Evolutionary conservation across 2,888 invertebrate genomes (phyloP).

Genomic region (Acanthacorydalis orientalis): DNA sequence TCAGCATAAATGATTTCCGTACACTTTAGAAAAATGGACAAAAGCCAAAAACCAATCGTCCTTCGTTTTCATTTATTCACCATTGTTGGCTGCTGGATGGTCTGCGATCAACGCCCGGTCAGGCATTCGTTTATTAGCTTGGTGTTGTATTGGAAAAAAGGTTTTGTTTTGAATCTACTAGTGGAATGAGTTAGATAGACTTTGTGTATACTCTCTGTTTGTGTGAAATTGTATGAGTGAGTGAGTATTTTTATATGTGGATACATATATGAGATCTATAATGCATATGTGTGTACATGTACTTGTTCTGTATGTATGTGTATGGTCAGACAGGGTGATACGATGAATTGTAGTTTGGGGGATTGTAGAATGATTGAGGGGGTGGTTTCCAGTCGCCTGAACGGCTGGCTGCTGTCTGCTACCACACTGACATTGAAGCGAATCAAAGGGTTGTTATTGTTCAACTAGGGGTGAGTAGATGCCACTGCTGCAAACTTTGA

Average conservation of each 20-base stretch:
- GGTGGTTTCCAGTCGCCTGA: neutral
- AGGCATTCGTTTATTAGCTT: slow-evolving; percentile 6
- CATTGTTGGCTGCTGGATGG: no score
- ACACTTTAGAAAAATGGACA: slow-evolving; percentile 27
- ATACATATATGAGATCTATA: neutral
- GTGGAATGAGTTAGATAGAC: slow-evolving; percentile 5
- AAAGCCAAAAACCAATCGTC: slow-evolving; percentile 32
- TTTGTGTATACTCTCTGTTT: neutral
- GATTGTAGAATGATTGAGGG: neutral
- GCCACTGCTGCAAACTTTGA: neutral
- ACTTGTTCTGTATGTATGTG: neutral
- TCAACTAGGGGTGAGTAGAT: no score
- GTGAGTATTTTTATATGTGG: neutral
- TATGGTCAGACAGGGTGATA: no score
- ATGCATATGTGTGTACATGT: neutral
- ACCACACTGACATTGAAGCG: neutral
- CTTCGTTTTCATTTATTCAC: slow-evolving; percentile 31
- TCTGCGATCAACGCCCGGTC: slow-evolving; percentile 10
- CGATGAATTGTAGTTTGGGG: neutral
- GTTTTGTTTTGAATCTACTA: slow-evolving; percentile 22
- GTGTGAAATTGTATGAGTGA: neutral
- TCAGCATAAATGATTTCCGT: slow-evolving; percentile 27
- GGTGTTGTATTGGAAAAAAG: slow-evolving; percentile 28
- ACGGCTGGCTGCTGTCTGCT: neutral
- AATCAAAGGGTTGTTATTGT: neutral